A percentile compares a stretch with the other conserved stretches of the same genome.
phyloP scores from a whole-genome alignment of 1,140 invertebrate genomes.

The Drosophila guanche region DNA sequence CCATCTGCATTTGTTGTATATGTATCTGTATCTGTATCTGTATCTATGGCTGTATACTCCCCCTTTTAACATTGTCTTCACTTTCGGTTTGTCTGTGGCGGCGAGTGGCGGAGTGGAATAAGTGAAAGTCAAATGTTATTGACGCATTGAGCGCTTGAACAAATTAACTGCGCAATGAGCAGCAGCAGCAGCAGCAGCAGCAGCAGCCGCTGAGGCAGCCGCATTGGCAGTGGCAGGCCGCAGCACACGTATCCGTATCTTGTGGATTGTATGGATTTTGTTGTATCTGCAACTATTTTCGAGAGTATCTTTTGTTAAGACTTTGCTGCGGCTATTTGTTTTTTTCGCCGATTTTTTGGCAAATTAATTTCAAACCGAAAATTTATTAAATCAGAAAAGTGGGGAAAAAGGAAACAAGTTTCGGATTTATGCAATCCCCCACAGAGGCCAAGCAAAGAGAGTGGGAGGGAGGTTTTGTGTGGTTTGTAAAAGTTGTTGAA shows the following conservation, averaged over 20 bases:
- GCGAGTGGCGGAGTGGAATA: constrained; percentile 55
- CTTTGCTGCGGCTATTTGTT: constrained; percentile 30
- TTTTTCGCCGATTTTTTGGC: constrained; percentile 32
- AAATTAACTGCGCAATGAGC: constrained; percentile 80
- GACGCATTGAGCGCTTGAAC: constrained; percentile 78
- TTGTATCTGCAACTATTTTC: constrained; percentile 45
- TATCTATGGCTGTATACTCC: constrained; percentile 11
- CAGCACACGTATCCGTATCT: constrained; percentile 9
- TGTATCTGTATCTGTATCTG: constrained; percentile 28
- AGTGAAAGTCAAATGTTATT: constrained; percentile 80
- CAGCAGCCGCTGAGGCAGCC: constrained; percentile 8
- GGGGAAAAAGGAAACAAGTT: constrained; percentile 49
- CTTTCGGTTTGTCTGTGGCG: constrained; percentile 42
- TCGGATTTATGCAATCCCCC: constrained; percentile 45
- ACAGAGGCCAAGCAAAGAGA: too few relatives aligned
- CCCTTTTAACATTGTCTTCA: constrained; percentile 38
- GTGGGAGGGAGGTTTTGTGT: too few relatives aligned
- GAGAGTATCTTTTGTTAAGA: constrained; percentile 38
- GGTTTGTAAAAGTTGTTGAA: constrained; percentile 34
- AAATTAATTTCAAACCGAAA: constrained; percentile 49
- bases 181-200: constrained; percentile 16
- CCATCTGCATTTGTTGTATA: too few relatives aligned
- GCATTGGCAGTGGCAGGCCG: constrained; percentile 1
- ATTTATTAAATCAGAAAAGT: constrained; percentile 49
- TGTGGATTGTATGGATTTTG: not conserved